Conservation (phyloP, 92 coral and sea anemone species). For the Umimayanthus kanabou region DNA sequence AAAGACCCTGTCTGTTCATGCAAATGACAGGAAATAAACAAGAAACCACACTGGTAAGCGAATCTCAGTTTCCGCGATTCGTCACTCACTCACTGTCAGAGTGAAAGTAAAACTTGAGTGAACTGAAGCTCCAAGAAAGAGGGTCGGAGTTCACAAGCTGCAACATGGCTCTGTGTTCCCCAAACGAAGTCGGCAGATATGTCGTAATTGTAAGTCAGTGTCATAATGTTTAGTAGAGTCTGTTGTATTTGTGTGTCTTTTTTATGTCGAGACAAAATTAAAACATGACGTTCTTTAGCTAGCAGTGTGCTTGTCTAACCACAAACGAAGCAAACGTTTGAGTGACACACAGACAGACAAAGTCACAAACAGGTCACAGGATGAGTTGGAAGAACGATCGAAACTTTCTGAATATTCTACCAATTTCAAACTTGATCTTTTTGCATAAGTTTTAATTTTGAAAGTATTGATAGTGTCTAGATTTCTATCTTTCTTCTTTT, state of each 20-base stretch:
- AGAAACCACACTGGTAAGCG: background rate
- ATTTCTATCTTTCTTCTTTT: background rate
- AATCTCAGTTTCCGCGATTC: background rate
- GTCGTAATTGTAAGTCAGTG: constrained; percentile 59
- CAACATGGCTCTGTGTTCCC: constrained; percentile 37
- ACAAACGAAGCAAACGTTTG: too few species aligned
- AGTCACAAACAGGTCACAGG: background rate
- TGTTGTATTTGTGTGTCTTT: background rate
- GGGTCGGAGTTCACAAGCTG: background rate
- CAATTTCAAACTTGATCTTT: background rate
- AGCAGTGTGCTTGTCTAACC: background rate
- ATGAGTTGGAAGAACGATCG: too few species aligned
- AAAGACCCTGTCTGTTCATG: background rate
- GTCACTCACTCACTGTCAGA: background rate
- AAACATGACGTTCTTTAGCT: background rate
- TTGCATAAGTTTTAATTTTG: too few species aligned
- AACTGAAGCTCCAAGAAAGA: too few species aligned
- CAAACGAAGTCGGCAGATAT: constrained; percentile 64
- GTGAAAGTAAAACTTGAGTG: too few species aligned
- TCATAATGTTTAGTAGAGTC: background rate
- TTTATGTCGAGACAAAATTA: background rate
- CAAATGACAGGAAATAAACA: background rate
- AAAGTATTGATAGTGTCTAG: too few species aligned
- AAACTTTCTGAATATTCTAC: too few species aligned
- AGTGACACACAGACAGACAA: too few species aligned